Base-by-base conservation (phyloP, 2,888 invertebrate genomes). In the Drymonia ruficornis region DNA sequence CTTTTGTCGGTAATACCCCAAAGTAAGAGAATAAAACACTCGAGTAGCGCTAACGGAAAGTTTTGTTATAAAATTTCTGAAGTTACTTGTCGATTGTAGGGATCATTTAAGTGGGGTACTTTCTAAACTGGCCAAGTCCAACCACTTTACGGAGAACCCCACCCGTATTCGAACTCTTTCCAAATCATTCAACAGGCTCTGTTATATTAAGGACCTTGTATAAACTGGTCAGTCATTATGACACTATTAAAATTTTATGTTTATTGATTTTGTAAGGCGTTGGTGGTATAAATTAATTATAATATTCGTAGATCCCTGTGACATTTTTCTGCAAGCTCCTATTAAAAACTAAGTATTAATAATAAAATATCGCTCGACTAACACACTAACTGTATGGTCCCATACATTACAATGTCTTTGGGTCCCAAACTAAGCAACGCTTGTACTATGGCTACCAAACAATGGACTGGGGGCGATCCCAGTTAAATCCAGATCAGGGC, bases 21-120 rank as follows among this genome's bases (percentile, higher is more conserved):
- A 58, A 61, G 68, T 62, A 56, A 60, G 58, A 59, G 64, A 70
- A 67, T 74, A 64, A 68, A 71, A 61, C 50, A 54, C 50, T 70
- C 44, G 61, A 61, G 62, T 59, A 53, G 62, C 42, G 59, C 50
- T 50, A 43, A 65, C 45, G 19, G 28, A 65, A 73, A 74, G 56
- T 73, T 77, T 69, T 63, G 63, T 55, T 61, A 67, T 67, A 65
- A 72, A 69, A 69, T 66, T 56, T 63, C 55, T 38, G 52, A 61
- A 72, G 64, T 58, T 56, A 59, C 66, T 76, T 67, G 67, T 63
- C 64, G 50, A 44, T 34, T 15, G 8, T 50, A 54, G 53, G 53
- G 56, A 65, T 53, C 55, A 56, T 50, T 68, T 47, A 55, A 18
- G 34, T 15, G 7, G 34, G 18, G 31, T 5, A 12, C 34, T 34